Percentiles rank a stretch among this genome's conserved stretches.
Conservation (phyloP, 1,140 invertebrate genomes). For the Drosophila biarmipes region DNA sequence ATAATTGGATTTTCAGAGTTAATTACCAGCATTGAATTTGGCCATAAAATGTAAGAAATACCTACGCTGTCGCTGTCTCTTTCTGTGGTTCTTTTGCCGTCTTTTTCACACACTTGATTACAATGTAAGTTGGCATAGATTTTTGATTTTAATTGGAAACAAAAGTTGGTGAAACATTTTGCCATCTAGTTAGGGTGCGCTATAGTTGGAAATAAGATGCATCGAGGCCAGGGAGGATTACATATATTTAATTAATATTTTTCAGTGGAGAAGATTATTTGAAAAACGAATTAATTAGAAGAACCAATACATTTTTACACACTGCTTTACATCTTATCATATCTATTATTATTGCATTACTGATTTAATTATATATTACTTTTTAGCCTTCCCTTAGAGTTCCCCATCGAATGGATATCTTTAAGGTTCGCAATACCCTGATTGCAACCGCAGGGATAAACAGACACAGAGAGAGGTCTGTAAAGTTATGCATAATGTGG, state of each 20-base stretch:
- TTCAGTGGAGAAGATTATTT: too few species aligned
- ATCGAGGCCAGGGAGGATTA: background rate
- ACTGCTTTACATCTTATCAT: too few species aligned
- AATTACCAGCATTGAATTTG: conserved; percentile 83
- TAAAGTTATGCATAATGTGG: conserved; percentile 61
- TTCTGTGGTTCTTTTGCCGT: background rate
- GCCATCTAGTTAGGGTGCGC: background rate
- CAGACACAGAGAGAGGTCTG: conserved; percentile 14
- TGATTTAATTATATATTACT: background rate
- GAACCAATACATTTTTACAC: too few species aligned
- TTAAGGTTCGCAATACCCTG: conserved; percentile 1
- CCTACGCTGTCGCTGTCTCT: conserved; percentile 14
- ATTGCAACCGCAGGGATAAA: conserved; percentile 8
- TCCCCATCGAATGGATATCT: background rate
- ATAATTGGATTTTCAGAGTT: conserved; percentile 84
- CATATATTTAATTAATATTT: background rate
- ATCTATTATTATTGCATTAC: too few species aligned
- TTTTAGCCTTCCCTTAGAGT: background rate
- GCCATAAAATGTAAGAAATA: conserved; percentile 73
- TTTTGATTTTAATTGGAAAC: conserved; percentile 68
- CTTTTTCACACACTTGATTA: conserved; percentile 54
- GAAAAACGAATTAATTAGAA: too few species aligned
- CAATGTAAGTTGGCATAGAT: conserved; percentile 73
- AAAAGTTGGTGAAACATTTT: conserved; percentile 32
- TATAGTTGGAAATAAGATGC: background rate